Evolutionary conservation across 2,113 vertebrate genomes (phyloP).

Genomic region (Lipophrys pholis): DNA sequence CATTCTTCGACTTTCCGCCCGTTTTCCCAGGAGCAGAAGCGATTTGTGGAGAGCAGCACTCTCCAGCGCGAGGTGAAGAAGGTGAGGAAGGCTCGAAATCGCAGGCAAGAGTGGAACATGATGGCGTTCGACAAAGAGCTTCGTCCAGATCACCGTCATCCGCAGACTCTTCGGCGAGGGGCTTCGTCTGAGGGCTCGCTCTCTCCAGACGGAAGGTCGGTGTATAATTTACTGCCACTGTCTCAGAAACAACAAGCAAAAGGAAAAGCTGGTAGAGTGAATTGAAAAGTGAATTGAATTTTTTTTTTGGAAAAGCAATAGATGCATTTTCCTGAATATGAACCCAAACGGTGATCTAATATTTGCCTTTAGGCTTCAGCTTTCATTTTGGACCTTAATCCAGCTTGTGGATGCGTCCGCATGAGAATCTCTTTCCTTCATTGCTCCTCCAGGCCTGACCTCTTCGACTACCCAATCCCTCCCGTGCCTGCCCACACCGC

Average conservation of each 20-base stretch:
- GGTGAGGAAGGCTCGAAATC: constrained; percentile 95
- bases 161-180: constrained; percentile 88
- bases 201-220: constrained; percentile 94
- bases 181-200: constrained; percentile 93
- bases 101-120: constrained; percentile 96
- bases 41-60: constrained; percentile 89
- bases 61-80: constrained; percentile 94
- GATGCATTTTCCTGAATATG: no score
- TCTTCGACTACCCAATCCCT: constrained; percentile 89
- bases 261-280: no score
- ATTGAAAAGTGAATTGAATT: no score
- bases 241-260: no score
- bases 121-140: constrained; percentile 98
- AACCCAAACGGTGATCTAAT: no score
- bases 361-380: no score
- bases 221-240: constrained; percentile 16
- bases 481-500: constrained; percentile 80
- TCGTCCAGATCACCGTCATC: constrained; percentile 91
- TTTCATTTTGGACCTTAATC: no score
- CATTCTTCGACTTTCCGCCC: not conserved
- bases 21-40: constrained; percentile 90
- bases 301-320: no score
- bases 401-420: no score
- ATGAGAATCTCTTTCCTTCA: constrained; percentile 23
- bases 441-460: constrained; percentile 84